Percentiles rank a stretch among this genome's conserved stretches.
These are phyloP conservation scores for Sebastes iracundus DNA, from an alignment of 2,797 vertebrate genomes.

Conservation along the genomic window DNA sequence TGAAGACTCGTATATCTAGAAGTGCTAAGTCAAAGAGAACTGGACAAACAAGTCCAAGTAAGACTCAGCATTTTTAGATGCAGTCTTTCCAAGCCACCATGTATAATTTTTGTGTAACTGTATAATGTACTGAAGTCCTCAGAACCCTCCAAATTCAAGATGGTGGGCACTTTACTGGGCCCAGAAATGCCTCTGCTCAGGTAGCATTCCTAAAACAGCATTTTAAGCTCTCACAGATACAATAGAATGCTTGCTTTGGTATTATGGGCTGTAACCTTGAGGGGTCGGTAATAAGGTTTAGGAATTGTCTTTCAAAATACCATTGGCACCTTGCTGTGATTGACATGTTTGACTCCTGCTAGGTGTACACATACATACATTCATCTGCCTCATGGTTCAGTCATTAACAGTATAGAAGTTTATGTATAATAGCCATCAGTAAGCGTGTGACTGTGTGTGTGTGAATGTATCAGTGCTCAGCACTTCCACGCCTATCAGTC, in stretches of 20 bases:
- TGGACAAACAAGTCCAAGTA: not conserved
- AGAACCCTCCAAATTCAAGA: not conserved
- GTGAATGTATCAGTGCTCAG: not conserved
- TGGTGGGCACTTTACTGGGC: not conserved
- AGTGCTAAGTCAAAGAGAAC: too few relatives aligned
- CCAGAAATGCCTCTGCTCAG: not conserved
- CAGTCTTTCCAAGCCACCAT: not conserved
- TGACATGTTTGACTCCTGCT: not conserved
- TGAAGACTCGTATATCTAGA: too few relatives aligned
- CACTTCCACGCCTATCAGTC: not conserved
- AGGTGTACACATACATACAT: not conserved
- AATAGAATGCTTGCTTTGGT: not conserved
- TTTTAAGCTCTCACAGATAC: not conserved
- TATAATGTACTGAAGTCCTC: not conserved
- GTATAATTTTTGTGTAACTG: not conserved
- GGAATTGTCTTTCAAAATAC: not conserved
- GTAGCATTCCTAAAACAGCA: not conserved
- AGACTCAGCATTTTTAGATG: not conserved
- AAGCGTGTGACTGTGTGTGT: not conserved
- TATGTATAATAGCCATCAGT: not conserved
- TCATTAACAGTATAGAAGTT: not conserved
- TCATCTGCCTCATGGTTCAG: not conserved
- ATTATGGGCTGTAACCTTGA: too few relatives aligned
- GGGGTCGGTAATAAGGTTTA: too few relatives aligned
- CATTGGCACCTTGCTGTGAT: not conserved